A percentile compares a stretch with the other conserved stretches of the same genome.
phyloP scores from a whole-genome alignment of 1,140 invertebrate genomes.

The Drosophila punjabiensis region DNA sequence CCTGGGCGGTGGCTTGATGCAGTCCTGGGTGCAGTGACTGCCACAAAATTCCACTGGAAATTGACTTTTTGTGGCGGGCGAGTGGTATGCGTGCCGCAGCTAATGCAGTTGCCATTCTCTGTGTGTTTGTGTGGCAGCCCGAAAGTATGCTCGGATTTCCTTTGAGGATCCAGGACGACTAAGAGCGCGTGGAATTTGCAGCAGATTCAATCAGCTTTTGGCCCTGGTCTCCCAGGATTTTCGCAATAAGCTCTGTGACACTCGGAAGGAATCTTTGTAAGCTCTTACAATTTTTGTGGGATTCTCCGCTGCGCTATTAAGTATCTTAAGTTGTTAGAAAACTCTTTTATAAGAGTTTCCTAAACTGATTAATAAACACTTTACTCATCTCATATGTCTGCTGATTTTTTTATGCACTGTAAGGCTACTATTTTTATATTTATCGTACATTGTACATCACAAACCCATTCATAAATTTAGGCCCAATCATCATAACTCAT shows the following conservation, averaged over 20 bases:
- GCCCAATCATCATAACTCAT: constrained; percentile 54
- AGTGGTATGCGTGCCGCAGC: constrained; percentile 5
- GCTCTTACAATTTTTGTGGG: not conserved
- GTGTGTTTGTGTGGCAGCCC: not conserved
- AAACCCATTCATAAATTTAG: constrained; percentile 36
- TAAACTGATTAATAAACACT: not conserved
- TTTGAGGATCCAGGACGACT: not conserved
- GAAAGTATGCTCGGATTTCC: constrained; percentile 18
- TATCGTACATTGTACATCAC: constrained; percentile 2
- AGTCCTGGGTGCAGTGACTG: not conserved
- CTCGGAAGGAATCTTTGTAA: not conserved
- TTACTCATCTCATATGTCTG: not conserved
- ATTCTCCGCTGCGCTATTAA: too few relatives aligned
- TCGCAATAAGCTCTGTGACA: not conserved
- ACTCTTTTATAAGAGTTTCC: too few relatives aligned
- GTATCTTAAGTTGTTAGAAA: not conserved
- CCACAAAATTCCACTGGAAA: constrained; percentile 30
- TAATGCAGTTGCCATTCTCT: constrained; percentile 27
- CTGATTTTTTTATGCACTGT: too few relatives aligned
- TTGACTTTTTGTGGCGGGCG: constrained; percentile 31
- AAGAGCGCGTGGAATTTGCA: constrained; percentile 11
- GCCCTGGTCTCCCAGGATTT: not conserved
- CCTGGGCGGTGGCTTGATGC: constrained; percentile 16
- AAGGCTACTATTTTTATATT: not conserved
- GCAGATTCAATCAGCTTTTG: not conserved